Base-by-base conservation (phyloP, 2,888 invertebrate species). In the Dynastes grantii region DNA sequence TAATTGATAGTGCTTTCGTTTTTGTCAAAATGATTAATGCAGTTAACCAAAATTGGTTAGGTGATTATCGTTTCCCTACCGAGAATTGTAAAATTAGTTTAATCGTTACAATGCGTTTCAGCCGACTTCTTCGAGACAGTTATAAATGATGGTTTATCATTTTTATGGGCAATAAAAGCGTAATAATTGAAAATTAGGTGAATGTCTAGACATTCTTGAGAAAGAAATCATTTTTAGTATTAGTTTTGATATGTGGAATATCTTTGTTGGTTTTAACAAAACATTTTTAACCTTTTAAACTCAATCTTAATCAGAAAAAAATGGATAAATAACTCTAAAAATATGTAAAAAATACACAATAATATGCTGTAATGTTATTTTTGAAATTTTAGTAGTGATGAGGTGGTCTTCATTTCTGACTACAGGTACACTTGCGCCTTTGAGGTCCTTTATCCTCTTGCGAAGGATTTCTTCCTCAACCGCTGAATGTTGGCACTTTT, bases 1-100 rank as follows among this genome's bases (percentile, higher is more conserved):
- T 63, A 63, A 45, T 45, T 49, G 67, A 16, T 22, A 11, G 22
- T 13, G 67, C 16, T 40, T 67, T 67, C 29, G 11, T 67, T 67
- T 45, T 49, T 45, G 49, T 67, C 67, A 27, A 67, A 32, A 49
- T 67, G 67, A 67, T 67, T 67, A 45, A 67, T 49, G 49, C 49
- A 22, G 9, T 45, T 11, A 27, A 16, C 45, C 45, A 67, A 67
- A 67, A 67, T 45, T 45, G 64, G 65, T 63, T 32, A 29, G 63
- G 27, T 63, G 32, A 63, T 63, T 63, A 32, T 63, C 32, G 32
- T 29, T 63, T 32, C 63, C 32, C 63, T 13, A 29, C 63, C 9
- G 29, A 29, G 32, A 63, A 63, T 63, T 63, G 29, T 63, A 29
- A 32, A 29, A 63, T 63, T 32, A 63, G 63, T 9, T 63, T 22